Conservation (phyloP, 2,113 vertebrate species). For the Corythaixoides concolor region DNA sequence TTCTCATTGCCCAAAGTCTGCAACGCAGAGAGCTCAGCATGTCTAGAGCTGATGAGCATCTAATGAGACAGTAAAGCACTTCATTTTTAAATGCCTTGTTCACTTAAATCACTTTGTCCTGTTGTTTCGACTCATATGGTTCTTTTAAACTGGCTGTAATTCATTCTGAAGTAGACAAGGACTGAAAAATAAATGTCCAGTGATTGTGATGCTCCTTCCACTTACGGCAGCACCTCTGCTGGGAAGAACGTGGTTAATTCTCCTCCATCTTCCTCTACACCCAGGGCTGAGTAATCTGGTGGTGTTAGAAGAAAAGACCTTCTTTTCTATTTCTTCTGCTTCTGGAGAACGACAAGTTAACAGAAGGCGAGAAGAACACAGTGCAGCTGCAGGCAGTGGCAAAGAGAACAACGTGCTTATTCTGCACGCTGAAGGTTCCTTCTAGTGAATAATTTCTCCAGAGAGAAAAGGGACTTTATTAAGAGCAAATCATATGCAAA, state of each 20-base stretch:
- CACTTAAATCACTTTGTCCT: not conserved
- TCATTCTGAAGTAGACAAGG: not conserved
- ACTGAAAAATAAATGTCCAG: not conserved
- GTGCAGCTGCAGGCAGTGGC: not conserved
- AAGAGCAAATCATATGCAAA: not conserved
- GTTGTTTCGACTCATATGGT: not conserved
- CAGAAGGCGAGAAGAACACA: not conserved
- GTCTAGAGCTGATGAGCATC: not conserved
- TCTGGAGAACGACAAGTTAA: not conserved
- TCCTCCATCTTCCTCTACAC: not conserved
- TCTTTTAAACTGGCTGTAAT: not conserved
- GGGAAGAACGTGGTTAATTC: not conserved
- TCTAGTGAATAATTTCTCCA: not conserved
- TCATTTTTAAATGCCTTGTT: not conserved
- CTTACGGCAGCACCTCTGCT: not conserved
- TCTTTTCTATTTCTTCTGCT: not conserved
- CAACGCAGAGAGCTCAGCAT: not conserved
- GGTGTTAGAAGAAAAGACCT: not conserved
- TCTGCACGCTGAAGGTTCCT: not conserved
- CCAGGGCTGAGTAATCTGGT: not conserved
- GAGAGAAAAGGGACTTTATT: slow-evolving; percentile 6
- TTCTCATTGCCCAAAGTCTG: not conserved
- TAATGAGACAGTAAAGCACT: not conserved
- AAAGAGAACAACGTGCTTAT: not conserved
- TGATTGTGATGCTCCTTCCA: not conserved